These are phyloP conservation scores for Athene cunicularia DNA, from an alignment of 2,113 vertebrate genomes.

Conservation along the genomic window DNA sequence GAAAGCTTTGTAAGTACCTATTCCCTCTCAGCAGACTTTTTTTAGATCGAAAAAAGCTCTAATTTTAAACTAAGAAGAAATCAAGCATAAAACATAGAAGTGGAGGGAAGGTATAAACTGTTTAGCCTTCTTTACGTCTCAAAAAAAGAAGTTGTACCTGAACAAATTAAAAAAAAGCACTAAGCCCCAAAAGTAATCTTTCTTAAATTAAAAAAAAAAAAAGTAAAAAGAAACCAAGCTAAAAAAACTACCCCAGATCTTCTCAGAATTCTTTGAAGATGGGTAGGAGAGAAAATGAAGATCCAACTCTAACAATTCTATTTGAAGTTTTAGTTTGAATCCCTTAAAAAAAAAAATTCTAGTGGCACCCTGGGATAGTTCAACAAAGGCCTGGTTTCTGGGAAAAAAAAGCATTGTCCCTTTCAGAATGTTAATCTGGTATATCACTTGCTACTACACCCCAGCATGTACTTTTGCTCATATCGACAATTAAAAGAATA, in stretches of 20 bases:
- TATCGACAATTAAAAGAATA: slow-evolving; percentile 82
- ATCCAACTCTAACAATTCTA: slow-evolving; percentile 65
- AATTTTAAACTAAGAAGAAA: background rate
- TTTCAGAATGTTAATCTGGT: slow-evolving; percentile 92
- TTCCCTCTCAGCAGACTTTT: background rate
- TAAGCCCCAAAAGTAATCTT: slow-evolving; percentile 10
- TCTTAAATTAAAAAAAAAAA: background rate
- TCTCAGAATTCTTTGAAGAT: slow-evolving; percentile 47
- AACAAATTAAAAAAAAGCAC: background rate
- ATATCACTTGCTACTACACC: slow-evolving; percentile 85
- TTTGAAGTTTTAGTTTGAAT: slow-evolving; percentile 73
- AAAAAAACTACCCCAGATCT: background rate
- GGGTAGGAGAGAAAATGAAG: slow-evolving; percentile 50
- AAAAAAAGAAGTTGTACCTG: background rate
- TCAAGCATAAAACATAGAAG: background rate
- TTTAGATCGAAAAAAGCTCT: background rate
- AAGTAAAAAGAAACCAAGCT: background rate
- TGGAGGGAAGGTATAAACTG: background rate
- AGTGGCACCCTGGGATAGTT: slow-evolving; percentile 80
- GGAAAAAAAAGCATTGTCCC: slow-evolving; percentile 84
- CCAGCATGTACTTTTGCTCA: slow-evolving; percentile 81
- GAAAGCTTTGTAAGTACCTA: background rate
- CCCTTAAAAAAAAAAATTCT: slow-evolving; percentile 56
- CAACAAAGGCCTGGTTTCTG: slow-evolving; percentile 93
- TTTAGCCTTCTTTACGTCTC: background rate